phyloP scores from a whole-genome alignment of 2,797 vertebrate species.

The Syngnathus acus region DNA sequence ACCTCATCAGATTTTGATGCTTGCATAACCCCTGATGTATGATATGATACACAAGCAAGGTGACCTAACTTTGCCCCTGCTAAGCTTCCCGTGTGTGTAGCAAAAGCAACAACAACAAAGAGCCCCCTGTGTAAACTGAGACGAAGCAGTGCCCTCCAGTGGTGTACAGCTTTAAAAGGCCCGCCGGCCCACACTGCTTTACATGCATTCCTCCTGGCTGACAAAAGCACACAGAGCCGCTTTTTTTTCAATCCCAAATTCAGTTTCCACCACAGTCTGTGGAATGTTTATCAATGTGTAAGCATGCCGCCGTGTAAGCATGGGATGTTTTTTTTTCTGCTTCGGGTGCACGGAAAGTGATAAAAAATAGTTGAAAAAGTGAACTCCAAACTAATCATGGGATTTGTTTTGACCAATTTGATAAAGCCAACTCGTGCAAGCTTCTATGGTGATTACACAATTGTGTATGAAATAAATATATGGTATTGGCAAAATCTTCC shows the following conservation, averaged over 20 bases:
- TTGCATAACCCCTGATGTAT: neutral
- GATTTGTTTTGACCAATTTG: neutral
- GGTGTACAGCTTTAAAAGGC: constrained; percentile 39
- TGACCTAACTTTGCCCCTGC: constrained; percentile 17
- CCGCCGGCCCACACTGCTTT: constrained; percentile 26
- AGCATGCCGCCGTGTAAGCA: constrained; percentile 62
- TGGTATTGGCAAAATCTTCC: neutral
- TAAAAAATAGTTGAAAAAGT: constrained; percentile 39
- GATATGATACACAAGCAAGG: constrained; percentile 14
- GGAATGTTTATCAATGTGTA: constrained; percentile 68
- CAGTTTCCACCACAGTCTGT: constrained; percentile 63
- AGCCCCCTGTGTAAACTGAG: constrained; percentile 45
- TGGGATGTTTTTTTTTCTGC: constrained; percentile 61
- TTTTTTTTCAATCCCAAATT: constrained; percentile 12
- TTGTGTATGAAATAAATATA: neutral
- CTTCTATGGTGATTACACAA: neutral
- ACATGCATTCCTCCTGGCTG: constrained; percentile 51
- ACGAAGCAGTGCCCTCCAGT: constrained; percentile 72
- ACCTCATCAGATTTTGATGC: neutral
- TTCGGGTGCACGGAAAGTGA: constrained; percentile 57
- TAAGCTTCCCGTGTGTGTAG: constrained; percentile 26
- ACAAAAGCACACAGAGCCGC: constrained; percentile 61
- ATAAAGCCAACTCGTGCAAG: neutral
- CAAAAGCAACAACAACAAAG: constrained; percentile 46
- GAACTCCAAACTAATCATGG: constrained; percentile 16